Base-by-base conservation (phyloP, 1,140 invertebrate genomes). In the Ephestia elutella region DNA sequence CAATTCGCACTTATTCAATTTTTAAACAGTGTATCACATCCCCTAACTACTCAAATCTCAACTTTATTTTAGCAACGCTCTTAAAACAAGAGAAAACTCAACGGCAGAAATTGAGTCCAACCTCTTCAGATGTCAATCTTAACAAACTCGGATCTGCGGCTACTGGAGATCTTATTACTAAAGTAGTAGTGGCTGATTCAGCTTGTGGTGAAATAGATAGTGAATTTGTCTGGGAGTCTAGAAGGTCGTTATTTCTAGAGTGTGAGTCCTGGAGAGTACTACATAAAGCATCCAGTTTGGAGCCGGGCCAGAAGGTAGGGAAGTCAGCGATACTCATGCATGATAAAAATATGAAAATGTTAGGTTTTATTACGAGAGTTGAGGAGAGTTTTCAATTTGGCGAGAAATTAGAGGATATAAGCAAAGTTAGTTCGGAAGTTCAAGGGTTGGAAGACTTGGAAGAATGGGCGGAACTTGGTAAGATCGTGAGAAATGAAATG, bases 1-100 rank as follows among this genome's bases (percentile, higher is more conserved):
- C 62, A 64, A 64, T 64, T 64, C 57, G 53, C n/a, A n/a, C 48
- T 59, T 63, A 64, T 64, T 64, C 62, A 64, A 64, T 64, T 64
- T n/a, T 60, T 60, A 64, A 59, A 63, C 62, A 59, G 48, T 59
- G 54, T 49, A 63, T 32, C 49, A 30, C 17, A 30, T 9, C 19
- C 21, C 2, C 1, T n/a, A 11, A 32, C 13, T 8, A 0, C 10
- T 21, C 20, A 19, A 59, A 35, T 30, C n/a, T 51, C 30, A 18
- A 28, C 49, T 25, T 56, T 57, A 56, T 51, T 21, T 54, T 32
- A 50, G n/a, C n/a, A n/a, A 35, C 18, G 19, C 35, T 2, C 3
- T 30, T 60, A 54, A n/a, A 53, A 25, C 18, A n/a, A n/a, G n/a
- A 21, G 17, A 64, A 55, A 60, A 38, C 54, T 35, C 13, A 35